These are phyloP conservation scores for Polypedilum vanderplanki DNA, from an alignment of 1,140 invertebrate species.

Conservation along the genomic window DNA sequence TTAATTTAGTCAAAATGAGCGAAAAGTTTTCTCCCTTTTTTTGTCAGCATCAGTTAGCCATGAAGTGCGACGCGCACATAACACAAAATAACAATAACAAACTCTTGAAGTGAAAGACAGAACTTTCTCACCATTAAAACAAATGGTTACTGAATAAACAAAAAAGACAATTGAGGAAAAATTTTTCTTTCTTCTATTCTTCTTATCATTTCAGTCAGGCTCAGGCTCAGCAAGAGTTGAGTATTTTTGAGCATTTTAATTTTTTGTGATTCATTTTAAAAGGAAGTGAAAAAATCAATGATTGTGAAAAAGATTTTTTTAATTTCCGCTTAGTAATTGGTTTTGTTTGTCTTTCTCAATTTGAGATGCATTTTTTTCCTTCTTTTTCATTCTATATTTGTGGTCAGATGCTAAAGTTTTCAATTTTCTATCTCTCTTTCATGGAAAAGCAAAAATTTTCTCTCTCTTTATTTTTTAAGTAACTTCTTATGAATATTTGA, in stretches of 20 bases:
- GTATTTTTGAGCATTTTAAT: not conserved
- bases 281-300: not conserved
- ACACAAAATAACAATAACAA: not conserved
- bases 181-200: not conserved
- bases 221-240: not conserved
- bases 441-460: too few relatives aligned
- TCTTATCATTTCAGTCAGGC: not conserved
- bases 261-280: too few relatives aligned
- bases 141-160: slow-evolving; percentile 19
- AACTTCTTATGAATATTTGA: too few relatives aligned
- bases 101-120: too few relatives aligned
- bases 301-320: not conserved
- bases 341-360: not conserved
- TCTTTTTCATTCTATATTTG: not conserved
- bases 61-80: slow-evolving; percentile 1
- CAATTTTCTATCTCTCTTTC: too few relatives aligned
- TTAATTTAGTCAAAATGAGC: slow-evolving; percentile 19
- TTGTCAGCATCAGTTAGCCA: not conserved
- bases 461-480: too few relatives aligned
- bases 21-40: not conserved
- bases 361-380: not conserved
- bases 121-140: slow-evolving; percentile 4
- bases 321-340: slow-evolving; percentile 12
- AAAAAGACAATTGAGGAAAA: not conserved
- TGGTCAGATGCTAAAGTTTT: too few relatives aligned